Conservation (phyloP, 2,797 vertebrate genomes). For the Trichosurus vulpecula region DNA sequence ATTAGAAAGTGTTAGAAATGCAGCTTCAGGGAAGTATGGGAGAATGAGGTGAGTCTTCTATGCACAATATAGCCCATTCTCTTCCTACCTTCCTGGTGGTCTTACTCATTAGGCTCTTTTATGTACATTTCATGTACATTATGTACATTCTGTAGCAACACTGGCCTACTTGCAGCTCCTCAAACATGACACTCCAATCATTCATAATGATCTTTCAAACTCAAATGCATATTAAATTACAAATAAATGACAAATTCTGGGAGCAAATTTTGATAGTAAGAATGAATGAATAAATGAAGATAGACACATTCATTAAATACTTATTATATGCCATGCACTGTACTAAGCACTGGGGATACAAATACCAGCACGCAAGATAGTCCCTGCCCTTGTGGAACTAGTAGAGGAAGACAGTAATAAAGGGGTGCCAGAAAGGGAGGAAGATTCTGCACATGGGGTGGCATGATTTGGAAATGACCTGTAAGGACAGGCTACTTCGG, state of each 20-base stretch:
- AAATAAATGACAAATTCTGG: no score
- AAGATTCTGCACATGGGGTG: not conserved
- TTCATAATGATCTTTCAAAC: not conserved
- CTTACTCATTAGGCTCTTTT: not conserved
- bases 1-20: not conserved
- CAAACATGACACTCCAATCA: not conserved
- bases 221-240: no score
- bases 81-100: not conserved
- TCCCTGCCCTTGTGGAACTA: not conserved
- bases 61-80: not conserved
- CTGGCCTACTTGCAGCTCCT: no score
- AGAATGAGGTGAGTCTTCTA: not conserved
- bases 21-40: not conserved
- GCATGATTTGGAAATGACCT: not conserved
- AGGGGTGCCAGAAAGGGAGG: not conserved
- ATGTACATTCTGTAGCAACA: no score
- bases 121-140: not conserved
- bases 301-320: not conserved
- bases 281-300: not conserved
- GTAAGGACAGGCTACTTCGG: not conserved
- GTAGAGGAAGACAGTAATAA: not conserved
- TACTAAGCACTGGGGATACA: not conserved
- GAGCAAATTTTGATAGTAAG: not conserved
- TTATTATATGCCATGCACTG: no score
- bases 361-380: not conserved